Conservation (phyloP, 1,140 invertebrate genomes). For the Drosophila asahinai region DNA sequence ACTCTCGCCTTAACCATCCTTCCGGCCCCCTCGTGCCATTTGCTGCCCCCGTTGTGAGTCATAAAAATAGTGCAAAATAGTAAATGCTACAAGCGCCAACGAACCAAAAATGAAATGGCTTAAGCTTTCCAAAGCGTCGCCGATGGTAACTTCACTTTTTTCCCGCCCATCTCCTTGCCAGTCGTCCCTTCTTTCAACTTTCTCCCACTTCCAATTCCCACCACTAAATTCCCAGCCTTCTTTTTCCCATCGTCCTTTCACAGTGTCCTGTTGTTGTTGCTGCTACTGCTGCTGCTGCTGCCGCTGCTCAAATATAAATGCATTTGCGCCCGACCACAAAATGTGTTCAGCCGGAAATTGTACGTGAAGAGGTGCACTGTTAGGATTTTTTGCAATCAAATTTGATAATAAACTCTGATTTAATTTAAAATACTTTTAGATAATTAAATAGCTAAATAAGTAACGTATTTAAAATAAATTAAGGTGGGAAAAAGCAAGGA, state of each 20-base stretch:
- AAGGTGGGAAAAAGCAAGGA: too few species aligned
- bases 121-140: constrained; percentile 76
- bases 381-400: background rate
- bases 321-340: constrained; percentile 80
- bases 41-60: constrained; percentile 42
- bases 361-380: constrained; percentile 71
- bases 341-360: constrained; percentile 84
- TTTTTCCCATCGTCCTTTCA: constrained; percentile 5
- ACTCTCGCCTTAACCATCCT: constrained; percentile 9
- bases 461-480: background rate
- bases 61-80: constrained; percentile 75
- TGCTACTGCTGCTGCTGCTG: constrained; percentile 44
- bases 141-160: constrained; percentile 40
- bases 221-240: constrained; percentile 7
- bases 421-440: background rate
- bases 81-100: constrained; percentile 74
- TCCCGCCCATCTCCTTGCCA: constrained; percentile 2
- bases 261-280: constrained; percentile 23
- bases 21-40: background rate
- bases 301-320: constrained; percentile 79
- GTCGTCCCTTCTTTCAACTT: background rate
- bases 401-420: background rate
- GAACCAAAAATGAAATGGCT: constrained; percentile 82
- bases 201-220: constrained; percentile 12
- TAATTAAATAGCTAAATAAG: too few species aligned